Percentiles rank a stretch among this genome's conserved stretches.
phyloP scores from a whole-genome alignment of 1,140 invertebrate species.

The Camponotus vicinus region DNA sequence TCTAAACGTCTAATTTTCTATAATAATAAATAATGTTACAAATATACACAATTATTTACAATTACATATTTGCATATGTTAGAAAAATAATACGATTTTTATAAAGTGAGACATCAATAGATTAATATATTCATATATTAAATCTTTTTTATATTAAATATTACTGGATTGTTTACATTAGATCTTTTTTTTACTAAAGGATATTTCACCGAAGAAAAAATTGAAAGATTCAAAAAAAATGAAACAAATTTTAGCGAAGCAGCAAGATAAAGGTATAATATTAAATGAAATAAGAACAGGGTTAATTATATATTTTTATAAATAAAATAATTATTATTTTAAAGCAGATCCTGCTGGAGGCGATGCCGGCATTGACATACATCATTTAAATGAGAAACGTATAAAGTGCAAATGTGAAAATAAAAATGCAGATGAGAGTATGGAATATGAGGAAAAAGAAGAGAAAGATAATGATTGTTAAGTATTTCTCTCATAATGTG shows the following conservation, averaged over 20 bases:
- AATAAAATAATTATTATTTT: conserved; percentile 23
- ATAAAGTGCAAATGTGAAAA: conserved; percentile 27
- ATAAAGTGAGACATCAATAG: too few relatives aligned
- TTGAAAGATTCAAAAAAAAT: conserved; percentile 1
- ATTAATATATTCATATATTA: conserved; percentile 10
- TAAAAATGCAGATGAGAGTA: conserved; percentile 1
- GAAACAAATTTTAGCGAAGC: not conserved
- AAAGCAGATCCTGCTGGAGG: conserved; percentile 42
- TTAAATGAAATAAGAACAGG: not conserved
- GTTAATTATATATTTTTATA: not conserved
- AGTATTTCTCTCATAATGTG: not conserved
- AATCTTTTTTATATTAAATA: conserved; percentile 4
- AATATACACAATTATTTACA: not conserved
- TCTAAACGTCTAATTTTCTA: not conserved
- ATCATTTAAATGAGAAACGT: not conserved
- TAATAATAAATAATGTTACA: conserved; percentile 9
- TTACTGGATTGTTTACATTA: not conserved
- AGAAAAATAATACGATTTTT: too few relatives aligned
- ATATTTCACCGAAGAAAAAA: not conserved
- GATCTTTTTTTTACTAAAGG: conserved; percentile 10
- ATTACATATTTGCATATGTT: too few relatives aligned
- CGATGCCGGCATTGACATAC: not conserved
- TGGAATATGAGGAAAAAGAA: not conserved
- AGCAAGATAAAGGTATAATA: conserved; percentile 35
- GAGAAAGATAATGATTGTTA: not conserved